Percentiles rank a stretch among this genome's conserved stretches.
phyloP scores from a whole-genome alignment of 2,797 vertebrate species.

The Sebastes taczanowskii region DNA sequence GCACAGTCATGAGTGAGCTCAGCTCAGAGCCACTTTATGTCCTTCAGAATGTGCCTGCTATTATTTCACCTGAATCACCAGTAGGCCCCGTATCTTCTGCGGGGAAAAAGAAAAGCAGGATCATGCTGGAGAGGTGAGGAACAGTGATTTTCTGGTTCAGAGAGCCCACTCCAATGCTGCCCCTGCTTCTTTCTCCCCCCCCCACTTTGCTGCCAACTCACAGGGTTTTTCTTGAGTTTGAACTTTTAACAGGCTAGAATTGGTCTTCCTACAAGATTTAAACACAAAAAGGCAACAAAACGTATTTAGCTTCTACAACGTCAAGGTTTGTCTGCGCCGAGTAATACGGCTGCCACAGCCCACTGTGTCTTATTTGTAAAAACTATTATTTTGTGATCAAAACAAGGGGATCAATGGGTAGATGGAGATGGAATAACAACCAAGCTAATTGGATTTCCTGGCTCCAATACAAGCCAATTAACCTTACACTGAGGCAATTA shows the following conservation, averaged over 20 bases:
- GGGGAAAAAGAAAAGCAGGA: background rate
- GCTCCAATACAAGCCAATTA: constrained; percentile 81
- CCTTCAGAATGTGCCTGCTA: constrained; percentile 2
- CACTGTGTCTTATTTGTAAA: constrained; percentile 52
- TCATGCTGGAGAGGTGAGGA: constrained; percentile 14
- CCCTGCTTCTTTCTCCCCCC: background rate
- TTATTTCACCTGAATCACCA: constrained; percentile 1
- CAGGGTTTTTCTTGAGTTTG: background rate
- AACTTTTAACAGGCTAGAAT: constrained; percentile 41
- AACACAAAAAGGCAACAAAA: constrained; percentile 15
- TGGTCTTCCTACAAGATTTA: constrained; percentile 20
- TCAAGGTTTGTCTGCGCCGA: background rate
- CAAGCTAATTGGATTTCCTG: constrained; percentile 76
- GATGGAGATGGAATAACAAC: constrained; percentile 72
- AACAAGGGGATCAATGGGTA: constrained; percentile 73
- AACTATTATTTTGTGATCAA: constrained; percentile 73
- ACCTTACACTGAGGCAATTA: constrained; percentile 82
- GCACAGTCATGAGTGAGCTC: background rate
- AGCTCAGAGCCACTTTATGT: background rate
- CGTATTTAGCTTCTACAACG: background rate
- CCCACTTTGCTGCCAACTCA: constrained; percentile 11
- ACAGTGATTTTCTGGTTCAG: constrained; percentile 52
- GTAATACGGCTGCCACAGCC: constrained; percentile 25
- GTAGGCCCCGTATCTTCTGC: background rate
- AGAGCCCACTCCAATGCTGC: background rate